Conservation (phyloP, 2,888 invertebrate genomes). For the Himalopsyche tibetana region DNA sequence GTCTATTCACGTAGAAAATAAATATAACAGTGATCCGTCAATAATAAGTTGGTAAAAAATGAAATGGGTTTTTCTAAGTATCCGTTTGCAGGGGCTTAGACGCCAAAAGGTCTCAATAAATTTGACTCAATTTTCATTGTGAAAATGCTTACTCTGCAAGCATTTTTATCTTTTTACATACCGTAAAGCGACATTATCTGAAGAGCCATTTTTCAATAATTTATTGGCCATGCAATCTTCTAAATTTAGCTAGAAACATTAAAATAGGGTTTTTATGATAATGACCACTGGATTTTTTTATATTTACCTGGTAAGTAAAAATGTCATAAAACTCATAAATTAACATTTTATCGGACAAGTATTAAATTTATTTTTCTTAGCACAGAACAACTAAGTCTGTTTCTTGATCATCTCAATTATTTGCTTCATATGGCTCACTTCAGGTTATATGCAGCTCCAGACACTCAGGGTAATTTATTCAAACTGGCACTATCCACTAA, state of each 20-base stretch:
- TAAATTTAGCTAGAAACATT: neutral
- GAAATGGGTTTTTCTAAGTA: slow-evolving; percentile 38
- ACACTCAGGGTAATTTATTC: too few species aligned
- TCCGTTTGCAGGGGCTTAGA: neutral
- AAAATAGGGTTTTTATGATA: slow-evolving; percentile 16
- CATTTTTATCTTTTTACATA: slow-evolving; percentile 22
- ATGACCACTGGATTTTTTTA: neutral
- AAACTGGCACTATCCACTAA: too few species aligned
- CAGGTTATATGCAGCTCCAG: too few species aligned
- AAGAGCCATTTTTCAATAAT: slow-evolving; percentile 1
- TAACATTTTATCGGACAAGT: too few species aligned
- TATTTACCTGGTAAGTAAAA: too few species aligned
- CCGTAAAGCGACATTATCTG: slow-evolving; percentile 32
- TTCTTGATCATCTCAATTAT: too few species aligned
- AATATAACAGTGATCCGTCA: slow-evolving; percentile 43
- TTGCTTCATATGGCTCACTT: too few species aligned
- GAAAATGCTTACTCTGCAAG: slow-evolving; percentile 25
- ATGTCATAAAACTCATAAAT: too few species aligned
- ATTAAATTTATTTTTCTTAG: too few species aligned
- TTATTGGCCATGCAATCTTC: neutral
- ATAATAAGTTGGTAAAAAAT: slow-evolving; percentile 40
- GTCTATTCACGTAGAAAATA: slow-evolving; percentile 32
- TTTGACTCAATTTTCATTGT: slow-evolving; percentile 42
- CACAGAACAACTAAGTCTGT: too few species aligned
- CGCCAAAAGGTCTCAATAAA: slow-evolving; percentile 38